Evolutionary conservation across 2,797 vertebrate species (phyloP).

Genomic region (Todus mexicanus): DNA sequence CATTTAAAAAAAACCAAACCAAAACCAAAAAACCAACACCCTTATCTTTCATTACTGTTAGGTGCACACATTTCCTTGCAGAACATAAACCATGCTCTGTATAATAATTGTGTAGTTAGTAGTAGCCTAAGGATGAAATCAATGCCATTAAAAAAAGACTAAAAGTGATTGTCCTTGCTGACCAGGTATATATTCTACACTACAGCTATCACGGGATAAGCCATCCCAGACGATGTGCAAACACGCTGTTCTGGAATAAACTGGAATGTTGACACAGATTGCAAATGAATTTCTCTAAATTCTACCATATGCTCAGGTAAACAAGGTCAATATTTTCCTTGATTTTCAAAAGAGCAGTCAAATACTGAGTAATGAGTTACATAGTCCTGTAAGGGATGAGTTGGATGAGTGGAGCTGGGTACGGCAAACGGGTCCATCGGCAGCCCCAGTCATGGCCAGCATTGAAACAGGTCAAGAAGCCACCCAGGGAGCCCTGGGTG

Average conservation of each 20-base stretch:
- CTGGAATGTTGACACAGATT: background rate
- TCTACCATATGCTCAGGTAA: background rate
- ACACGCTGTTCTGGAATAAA: background rate
- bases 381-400: too few relatives aligned
- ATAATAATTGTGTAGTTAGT: background rate
- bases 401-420: fast-evolving
- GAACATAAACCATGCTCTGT: background rate
- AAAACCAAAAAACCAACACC: background rate
- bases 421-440: fast-evolving
- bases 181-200: background rate
- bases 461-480: background rate
- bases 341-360: background rate
- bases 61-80: background rate
- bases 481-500: background rate
- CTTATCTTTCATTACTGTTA: background rate
- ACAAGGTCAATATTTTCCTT: background rate
- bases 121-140: background rate
- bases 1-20: background rate
- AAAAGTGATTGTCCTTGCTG: background rate
- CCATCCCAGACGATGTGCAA: background rate
- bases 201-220: background rate
- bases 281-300: background rate
- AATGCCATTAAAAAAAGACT: background rate
- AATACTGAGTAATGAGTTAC: background rate
- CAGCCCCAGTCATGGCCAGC: fast-evolving